phyloP scores from a whole-genome alignment of 1,140 invertebrate genomes.

The Phthorimaea operculella region DNA sequence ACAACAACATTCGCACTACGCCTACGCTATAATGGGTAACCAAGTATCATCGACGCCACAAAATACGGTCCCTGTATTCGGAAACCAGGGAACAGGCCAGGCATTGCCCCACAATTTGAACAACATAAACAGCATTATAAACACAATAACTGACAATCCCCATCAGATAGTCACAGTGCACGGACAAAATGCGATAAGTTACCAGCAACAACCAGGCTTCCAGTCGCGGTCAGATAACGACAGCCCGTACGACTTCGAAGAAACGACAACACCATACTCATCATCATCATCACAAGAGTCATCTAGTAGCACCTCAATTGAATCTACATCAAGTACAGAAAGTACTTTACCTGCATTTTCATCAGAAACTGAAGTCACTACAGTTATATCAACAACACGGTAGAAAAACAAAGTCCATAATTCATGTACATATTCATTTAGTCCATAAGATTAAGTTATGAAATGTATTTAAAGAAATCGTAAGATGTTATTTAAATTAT shows the following conservation, averaged over 20 bases:
- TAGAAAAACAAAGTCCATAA: background rate
- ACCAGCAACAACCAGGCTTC: slow-evolving; percentile 18
- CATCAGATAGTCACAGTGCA: slow-evolving; percentile 39
- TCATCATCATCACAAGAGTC: background rate
- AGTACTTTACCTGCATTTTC: background rate
- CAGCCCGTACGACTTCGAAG: slow-evolving; percentile 8
- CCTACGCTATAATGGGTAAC: background rate
- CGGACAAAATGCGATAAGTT: slow-evolving; percentile 37
- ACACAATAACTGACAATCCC: slow-evolving; percentile 20
- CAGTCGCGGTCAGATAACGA: slow-evolving; percentile 36
- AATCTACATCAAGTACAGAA: background rate
- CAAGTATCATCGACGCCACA: background rate
- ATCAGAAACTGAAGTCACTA: background rate
- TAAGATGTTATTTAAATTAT: slow-evolving; percentile 19
- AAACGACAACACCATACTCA: slow-evolving; percentile 24
- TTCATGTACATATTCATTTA: background rate
- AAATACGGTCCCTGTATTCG: background rate
- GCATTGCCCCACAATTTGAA: background rate
- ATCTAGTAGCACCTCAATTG: background rate
- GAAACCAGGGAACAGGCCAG: background rate
- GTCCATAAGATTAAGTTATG: background rate
- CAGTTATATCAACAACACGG: background rate
- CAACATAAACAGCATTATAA: background rate
- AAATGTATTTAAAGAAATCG: background rate
- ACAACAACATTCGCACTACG: background rate